Evolutionary conservation across 2,113 vertebrate genomes (phyloP).

Genomic region (Heterotis niloticus): DNA sequence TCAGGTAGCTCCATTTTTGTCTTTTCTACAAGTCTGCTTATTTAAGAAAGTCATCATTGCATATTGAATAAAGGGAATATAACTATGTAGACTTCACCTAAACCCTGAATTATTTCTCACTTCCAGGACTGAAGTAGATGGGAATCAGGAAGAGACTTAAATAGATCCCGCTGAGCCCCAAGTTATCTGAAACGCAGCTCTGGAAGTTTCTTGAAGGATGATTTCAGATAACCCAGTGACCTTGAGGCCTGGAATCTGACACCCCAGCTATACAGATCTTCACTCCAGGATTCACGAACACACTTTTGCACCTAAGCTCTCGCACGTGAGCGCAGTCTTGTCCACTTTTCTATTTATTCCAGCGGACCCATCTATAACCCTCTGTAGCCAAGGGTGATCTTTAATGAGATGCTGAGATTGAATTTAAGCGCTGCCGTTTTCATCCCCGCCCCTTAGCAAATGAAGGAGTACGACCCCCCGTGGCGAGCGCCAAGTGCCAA

Average conservation of each 20-base stretch:
- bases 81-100: neutral
- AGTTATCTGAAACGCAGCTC: neutral
- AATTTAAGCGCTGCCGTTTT: too few species aligned
- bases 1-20: too few species aligned
- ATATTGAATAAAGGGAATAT: neutral
- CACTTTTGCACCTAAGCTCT: neutral
- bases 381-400: too few species aligned
- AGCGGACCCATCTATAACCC: neutral
- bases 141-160: neutral
- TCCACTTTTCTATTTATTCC: neutral
- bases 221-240: constrained; percentile 6
- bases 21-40: too few species aligned
- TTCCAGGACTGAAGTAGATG: neutral
- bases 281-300: neutral
- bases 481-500: too few species aligned
- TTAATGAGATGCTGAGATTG: too few species aligned
- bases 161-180: neutral
- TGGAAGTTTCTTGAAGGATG: neutral
- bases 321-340: neutral
- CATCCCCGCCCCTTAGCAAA: too few species aligned
- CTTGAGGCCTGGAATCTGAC: neutral
- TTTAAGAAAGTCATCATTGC: neutral
- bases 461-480: too few species aligned
- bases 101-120: too few species aligned
- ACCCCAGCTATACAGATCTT: neutral